phyloP scores from a whole-genome alignment of 2,888 invertebrate species.

The Morpho helenor region DNA sequence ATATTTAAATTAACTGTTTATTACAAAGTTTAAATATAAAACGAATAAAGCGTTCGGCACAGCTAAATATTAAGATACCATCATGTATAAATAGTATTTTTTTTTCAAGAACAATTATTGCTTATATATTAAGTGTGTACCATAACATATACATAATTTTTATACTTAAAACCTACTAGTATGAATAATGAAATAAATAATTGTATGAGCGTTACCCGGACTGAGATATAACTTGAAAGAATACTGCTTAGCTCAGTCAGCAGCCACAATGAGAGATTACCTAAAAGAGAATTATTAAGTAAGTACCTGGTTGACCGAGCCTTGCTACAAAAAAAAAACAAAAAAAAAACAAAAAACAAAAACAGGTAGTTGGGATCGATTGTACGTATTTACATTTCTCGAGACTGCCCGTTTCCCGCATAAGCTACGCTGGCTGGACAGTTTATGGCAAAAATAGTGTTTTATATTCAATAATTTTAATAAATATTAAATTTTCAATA shows the following conservation, averaged over 20 bases:
- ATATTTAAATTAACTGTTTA: no score
- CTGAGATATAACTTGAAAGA: constrained; percentile 32
- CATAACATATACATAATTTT: constrained; percentile 21
- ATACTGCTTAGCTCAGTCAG: constrained; percentile 52
- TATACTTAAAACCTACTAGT: constrained; percentile 52
- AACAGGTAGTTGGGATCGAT: no score
- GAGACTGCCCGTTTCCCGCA: no score
- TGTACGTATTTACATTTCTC: no score
- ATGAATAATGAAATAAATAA: constrained; percentile 63
- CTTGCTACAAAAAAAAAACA: no score
- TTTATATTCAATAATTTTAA: no score
- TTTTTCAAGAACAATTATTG: no score
- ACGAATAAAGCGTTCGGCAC: constrained; percentile 13
- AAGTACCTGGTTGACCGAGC: background rate
- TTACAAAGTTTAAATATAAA: no score
- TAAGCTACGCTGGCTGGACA: no score
- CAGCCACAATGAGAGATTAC: constrained; percentile 48
- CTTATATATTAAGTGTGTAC: constrained; percentile 3
- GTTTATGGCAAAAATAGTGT: no score
- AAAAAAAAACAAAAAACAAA: no score
- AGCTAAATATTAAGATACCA: background rate
- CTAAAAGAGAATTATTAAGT: constrained; percentile 16
- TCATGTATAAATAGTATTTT: background rate
- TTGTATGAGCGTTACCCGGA: constrained; percentile 31
- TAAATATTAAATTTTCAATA: no score